These are phyloP conservation scores for Volucella inflata DNA, from an alignment of 2,888 invertebrate species.

Conservation along the genomic window DNA sequence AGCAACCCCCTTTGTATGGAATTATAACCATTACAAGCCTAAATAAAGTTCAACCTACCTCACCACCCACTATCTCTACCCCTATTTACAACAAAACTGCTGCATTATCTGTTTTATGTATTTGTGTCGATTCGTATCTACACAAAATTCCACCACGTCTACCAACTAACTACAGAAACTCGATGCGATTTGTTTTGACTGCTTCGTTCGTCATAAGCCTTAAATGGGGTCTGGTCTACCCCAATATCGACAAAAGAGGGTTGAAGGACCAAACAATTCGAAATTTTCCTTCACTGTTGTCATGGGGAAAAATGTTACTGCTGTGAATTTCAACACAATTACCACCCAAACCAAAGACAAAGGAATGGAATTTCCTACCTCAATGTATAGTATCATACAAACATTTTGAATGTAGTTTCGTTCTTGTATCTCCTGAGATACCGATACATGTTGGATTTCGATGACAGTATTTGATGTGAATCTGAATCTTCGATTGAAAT, in stretches of 20 bases:
- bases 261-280: constrained; percentile 51
- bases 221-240: constrained; percentile 16
- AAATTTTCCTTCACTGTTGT: constrained; percentile 46
- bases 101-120: constrained; percentile 1
- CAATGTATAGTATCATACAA: constrained; percentile 54
- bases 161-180: constrained; percentile 8
- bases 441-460: neutral
- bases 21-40: constrained; percentile 6
- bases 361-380: constrained; percentile 45
- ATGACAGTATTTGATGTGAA: constrained; percentile 19
- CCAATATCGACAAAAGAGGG: constrained; percentile 30
- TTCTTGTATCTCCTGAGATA: neutral
- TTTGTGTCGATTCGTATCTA: constrained; percentile 9
- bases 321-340: neutral
- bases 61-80: constrained; percentile 6
- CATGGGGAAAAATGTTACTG: constrained; percentile 17
- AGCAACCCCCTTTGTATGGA: constrained; percentile 18
- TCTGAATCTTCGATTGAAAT: constrained; percentile 1
- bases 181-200: constrained; percentile 52
- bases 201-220: constrained; percentile 25
- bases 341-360: neutral
- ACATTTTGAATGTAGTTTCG: constrained; percentile 14
- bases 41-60: neutral
- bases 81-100: neutral
- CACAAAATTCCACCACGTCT: constrained; percentile 28